phyloP scores from a whole-genome alignment of 2,888 invertebrate species.

The Habrosyne pyritoides region DNA sequence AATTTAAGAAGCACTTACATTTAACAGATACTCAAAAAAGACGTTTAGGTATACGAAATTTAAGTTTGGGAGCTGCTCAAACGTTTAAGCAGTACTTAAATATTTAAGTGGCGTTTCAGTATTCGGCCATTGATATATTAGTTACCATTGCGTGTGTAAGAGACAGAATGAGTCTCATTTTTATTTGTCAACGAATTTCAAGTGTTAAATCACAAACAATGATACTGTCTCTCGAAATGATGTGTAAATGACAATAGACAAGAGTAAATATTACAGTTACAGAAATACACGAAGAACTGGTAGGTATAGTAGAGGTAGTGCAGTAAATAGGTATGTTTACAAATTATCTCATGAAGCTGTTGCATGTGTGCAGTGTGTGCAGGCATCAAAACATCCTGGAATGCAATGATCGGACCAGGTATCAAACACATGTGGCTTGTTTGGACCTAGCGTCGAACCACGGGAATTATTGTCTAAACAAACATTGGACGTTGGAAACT shows the following conservation, averaged over 20 bases:
- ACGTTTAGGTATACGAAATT: too few relatives aligned
- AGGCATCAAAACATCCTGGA: slow-evolving; percentile 42
- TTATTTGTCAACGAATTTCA: background rate
- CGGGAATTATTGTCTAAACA: slow-evolving; percentile 27
- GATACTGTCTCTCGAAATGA: background rate
- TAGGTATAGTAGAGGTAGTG: background rate
- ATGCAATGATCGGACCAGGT: slow-evolving; percentile 12
- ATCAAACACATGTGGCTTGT: slow-evolving; percentile 22
- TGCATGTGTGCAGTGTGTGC: slow-evolving; percentile 23
- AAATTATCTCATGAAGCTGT: slow-evolving; percentile 35
- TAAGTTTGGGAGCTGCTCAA: too few relatives aligned
- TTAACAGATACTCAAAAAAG: too few relatives aligned
- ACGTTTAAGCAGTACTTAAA: too few relatives aligned
- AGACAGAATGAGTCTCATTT: background rate
- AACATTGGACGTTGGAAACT: slow-evolving; percentile 20
- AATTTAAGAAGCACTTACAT: too few relatives aligned
- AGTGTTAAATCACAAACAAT: background rate
- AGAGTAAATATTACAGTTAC: background rate
- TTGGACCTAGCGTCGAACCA: slow-evolving; percentile 19
- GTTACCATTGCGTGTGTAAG: background rate
- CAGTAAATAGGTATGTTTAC: slow-evolving; percentile 39
- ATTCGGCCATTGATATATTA: too few relatives aligned
- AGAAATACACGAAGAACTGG: background rate
- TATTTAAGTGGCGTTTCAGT: too few relatives aligned
- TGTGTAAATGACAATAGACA: background rate